Conservation (phyloP, 2,888 invertebrate genomes). For the Plagodis dolabraria region DNA sequence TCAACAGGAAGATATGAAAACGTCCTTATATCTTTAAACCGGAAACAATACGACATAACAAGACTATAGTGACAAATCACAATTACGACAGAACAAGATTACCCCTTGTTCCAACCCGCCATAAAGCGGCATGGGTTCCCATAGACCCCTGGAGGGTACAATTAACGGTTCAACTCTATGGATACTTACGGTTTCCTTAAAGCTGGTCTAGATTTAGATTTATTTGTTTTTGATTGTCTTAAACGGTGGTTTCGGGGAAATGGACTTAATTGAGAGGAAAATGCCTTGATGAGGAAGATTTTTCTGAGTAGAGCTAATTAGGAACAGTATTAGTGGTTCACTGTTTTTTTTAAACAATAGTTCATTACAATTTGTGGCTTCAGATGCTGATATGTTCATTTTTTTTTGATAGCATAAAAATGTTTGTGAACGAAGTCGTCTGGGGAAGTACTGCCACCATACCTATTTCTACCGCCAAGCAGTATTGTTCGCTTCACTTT, state of each 20-base stretch:
- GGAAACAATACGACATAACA: background rate
- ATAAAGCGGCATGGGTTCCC: constrained; percentile 11
- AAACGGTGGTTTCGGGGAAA: constrained; percentile 4
- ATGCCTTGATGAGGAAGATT: background rate
- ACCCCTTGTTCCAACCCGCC: constrained; percentile 3
- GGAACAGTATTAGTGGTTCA: background rate
- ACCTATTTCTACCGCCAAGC: too few species aligned
- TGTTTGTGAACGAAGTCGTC: too few species aligned
- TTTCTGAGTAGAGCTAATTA: background rate
- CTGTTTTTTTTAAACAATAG: too few species aligned
- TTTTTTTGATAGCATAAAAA: too few species aligned
- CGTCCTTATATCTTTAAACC: too few species aligned
- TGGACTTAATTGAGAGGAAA: constrained; percentile 1
- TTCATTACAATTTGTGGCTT: too few species aligned
- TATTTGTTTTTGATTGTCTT: constrained; percentile 28
- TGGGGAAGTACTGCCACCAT: too few species aligned
- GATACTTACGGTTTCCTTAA: constrained; percentile 16
- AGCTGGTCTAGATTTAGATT: constrained; percentile 27
- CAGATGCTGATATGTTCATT: too few species aligned
- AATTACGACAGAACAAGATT: constrained; percentile 26
- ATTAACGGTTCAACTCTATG: constrained; percentile 19
- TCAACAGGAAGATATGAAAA: too few species aligned
- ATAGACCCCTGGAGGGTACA: constrained; percentile 11
- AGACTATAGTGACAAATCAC: constrained; percentile 16
- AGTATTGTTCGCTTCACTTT: too few species aligned